These are phyloP conservation scores for Tragulus kanchil DNA, from an alignment of 2,113 vertebrate species.

Conservation along the genomic window DNA sequence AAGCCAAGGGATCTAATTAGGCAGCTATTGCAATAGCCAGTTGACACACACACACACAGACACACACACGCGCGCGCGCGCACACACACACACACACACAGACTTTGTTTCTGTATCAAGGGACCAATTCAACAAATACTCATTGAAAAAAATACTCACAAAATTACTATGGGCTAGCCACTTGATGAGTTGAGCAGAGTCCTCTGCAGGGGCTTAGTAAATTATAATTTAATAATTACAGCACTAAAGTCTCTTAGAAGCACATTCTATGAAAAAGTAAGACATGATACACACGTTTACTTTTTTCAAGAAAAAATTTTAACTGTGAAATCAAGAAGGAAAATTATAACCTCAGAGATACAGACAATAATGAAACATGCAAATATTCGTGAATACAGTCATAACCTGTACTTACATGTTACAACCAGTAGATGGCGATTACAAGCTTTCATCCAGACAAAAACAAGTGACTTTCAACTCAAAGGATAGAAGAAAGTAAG, in stretches of 20 bases:
- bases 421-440: conserved; percentile 67
- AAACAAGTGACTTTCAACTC: not conserved
- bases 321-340: not conserved
- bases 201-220: not conserved
- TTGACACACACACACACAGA: not conserved
- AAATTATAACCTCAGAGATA: not conserved
- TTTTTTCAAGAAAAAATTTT: not conserved
- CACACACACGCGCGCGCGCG: not conserved
- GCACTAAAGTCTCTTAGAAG: not conserved
- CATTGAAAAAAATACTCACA: not conserved
- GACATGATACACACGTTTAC: not conserved
- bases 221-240: conserved; percentile 37
- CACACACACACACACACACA: not conserved
- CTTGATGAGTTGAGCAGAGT: not conserved
- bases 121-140: not conserved
- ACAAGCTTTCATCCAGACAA: conserved; percentile 54
- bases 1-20: not conserved
- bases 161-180: not conserved
- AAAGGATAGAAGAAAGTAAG: not conserved
- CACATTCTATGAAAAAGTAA: conserved; percentile 25
- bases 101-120: not conserved
- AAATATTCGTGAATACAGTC: not conserved
- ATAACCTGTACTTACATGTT: conserved; percentile 33
- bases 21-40: not conserved
- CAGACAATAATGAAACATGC: not conserved